phyloP scores from a whole-genome alignment of 2,797 vertebrate genomes.

The Chrysocyon brachyurus region DNA sequence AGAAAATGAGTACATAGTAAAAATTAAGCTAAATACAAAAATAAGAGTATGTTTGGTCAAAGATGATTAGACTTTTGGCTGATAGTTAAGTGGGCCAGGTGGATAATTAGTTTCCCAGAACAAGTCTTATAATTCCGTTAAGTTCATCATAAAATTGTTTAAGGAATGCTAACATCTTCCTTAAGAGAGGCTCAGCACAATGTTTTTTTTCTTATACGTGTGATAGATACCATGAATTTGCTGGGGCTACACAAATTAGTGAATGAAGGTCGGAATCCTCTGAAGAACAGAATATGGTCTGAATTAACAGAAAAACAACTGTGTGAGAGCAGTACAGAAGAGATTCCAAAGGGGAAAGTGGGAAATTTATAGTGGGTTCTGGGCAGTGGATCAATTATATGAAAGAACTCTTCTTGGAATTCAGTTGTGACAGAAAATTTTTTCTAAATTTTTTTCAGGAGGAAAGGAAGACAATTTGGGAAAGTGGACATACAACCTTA shows the following conservation, averaged over 20 bases:
- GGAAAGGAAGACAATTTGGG: not conserved
- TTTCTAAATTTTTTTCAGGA: not conserved
- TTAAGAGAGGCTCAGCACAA: not conserved
- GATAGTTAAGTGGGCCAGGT: not conserved
- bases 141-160: conserved; percentile 5
- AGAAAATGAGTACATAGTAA: not conserved
- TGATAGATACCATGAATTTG: not conserved
- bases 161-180: not conserved
- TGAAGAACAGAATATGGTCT: not conserved
- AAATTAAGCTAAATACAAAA: not conserved
- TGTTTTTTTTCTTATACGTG: conserved; percentile 14
- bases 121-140: not conserved
- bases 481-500: not conserved
- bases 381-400: not conserved
- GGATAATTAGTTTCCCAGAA: not conserved
- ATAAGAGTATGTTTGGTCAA: not conserved
- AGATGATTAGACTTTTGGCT: conserved; percentile 7
- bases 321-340: not conserved
- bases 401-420: not conserved
- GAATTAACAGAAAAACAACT: not conserved
- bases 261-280: not conserved
- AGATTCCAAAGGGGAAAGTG: not conserved
- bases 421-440: not conserved
- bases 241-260: not conserved
- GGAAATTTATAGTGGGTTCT: not conserved